A percentile compares a stretch with the other conserved stretches of the same genome.
Conservation (phyloP, 2,888 invertebrate species). For the Nomada lathburiana region DNA sequence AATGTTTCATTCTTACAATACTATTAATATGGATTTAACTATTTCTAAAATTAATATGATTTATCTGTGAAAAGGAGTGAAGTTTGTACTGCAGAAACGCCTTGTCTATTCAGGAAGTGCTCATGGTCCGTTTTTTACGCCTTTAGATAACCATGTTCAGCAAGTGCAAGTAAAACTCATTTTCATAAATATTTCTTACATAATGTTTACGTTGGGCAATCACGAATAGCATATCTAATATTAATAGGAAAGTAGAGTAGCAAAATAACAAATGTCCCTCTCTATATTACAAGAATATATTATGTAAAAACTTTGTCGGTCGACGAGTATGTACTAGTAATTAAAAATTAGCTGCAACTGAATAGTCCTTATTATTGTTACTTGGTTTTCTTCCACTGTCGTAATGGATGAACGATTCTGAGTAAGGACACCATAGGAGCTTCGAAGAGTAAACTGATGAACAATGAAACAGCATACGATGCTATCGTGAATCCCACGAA, state of each 20-base stretch:
- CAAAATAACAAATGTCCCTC: not conserved
- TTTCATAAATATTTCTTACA: not conserved
- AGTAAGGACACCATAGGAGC: slow-evolving; percentile 87
- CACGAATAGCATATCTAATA: not conserved
- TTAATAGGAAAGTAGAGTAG: slow-evolving; percentile 4
- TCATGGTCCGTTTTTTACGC: not conserved
- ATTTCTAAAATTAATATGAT: not conserved
- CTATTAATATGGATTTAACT: not conserved
- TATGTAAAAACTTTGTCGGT: too few relatives aligned
- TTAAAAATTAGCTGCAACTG: too few relatives aligned
- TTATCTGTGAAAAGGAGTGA: not conserved
- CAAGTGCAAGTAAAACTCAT: not conserved
- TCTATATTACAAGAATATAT: not conserved
- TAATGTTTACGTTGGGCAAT: not conserved
- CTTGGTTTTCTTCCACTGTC: slow-evolving; percentile 62
- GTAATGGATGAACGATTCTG: slow-evolving; percentile 84
- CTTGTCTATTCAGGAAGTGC: not conserved
- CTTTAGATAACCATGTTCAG: not conserved
- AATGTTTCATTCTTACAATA: too few relatives aligned
- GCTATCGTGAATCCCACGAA: slow-evolving; percentile 85
- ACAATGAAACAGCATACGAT: slow-evolving; percentile 84
- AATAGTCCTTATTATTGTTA: not conserved
- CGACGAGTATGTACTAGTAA: too few relatives aligned
- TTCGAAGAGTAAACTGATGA: slow-evolving; percentile 87
- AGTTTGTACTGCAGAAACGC: not conserved